A percentile compares a stretch with the other conserved stretches of the same genome.
Conservation (phyloP, 1,140 invertebrate genomes). For the Globodera ellingtonae region DNA sequence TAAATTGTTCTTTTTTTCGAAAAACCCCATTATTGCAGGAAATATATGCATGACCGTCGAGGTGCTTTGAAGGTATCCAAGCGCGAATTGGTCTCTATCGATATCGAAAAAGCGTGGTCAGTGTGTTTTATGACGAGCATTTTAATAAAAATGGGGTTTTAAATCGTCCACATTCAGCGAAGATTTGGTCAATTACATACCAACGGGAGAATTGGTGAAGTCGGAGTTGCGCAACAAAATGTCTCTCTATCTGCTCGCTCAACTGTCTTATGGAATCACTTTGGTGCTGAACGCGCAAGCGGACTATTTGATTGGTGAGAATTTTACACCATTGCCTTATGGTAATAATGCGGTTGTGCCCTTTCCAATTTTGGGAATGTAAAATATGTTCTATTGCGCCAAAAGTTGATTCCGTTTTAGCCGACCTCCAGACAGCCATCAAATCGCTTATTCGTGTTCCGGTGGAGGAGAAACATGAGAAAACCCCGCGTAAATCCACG, state of each 20-base stretch:
- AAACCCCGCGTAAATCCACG: neutral
- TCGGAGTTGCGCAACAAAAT: slow-evolving; percentile 34
- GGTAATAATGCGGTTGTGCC: too few relatives aligned
- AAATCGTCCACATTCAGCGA: slow-evolving; percentile 3
- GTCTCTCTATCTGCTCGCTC: slow-evolving; percentile 33
- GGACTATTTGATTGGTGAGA: slow-evolving; percentile 10
- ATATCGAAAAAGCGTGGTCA: slow-evolving; percentile 22
- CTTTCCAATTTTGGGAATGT: neutral
- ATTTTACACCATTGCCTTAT: neutral
- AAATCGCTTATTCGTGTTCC: slow-evolving; percentile 3
- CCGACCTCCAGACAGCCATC: neutral
- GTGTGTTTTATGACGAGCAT: neutral
- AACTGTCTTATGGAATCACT: slow-evolving; percentile 30
- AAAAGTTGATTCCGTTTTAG: neutral
- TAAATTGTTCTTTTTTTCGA: neutral
- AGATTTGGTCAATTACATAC: slow-evolving; percentile 24
- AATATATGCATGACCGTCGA: slow-evolving; percentile 18
- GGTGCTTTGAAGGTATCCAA: slow-evolving; percentile 15
- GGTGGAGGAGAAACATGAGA: neutral
- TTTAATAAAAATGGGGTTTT: neutral
- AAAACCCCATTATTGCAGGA: slow-evolving; percentile 2
- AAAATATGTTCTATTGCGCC: neutral
- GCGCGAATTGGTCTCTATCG: slow-evolving; percentile 10
- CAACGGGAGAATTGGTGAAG: slow-evolving; percentile 15
- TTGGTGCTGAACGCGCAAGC: slow-evolving; percentile 22